Conservation (phyloP, 2,797 vertebrate genomes). For the Rhadinocentrus ornatus region DNA sequence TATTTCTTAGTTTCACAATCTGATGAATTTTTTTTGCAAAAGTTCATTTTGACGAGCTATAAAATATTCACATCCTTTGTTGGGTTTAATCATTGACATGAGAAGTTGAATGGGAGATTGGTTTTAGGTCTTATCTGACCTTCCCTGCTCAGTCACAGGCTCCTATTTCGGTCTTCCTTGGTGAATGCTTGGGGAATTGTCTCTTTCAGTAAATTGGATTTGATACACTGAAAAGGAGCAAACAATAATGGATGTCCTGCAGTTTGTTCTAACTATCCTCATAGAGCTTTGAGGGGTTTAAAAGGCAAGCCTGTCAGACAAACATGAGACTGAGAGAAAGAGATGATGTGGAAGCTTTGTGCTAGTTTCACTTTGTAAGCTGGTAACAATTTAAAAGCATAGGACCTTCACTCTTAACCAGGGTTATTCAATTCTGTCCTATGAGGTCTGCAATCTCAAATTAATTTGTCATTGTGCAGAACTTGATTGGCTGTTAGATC, state of each 20-base stretch:
- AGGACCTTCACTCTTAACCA: background rate
- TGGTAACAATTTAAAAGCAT: too few species aligned
- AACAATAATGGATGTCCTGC: conserved; percentile 74
- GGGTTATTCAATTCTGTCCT: too few species aligned
- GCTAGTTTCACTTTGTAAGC: too few species aligned
- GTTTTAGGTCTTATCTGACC: conserved; percentile 1
- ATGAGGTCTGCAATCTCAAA: too few species aligned
- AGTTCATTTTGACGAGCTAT: conserved; percentile 3
- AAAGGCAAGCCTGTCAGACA: conserved; percentile 26
- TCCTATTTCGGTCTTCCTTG: conserved; percentile 3
- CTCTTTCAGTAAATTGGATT: conserved; percentile 64
- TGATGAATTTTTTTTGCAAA: conserved; percentile 34
- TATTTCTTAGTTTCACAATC: conserved; percentile 35
- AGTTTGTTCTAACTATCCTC: conserved; percentile 40
- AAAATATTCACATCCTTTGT: conserved; percentile 49
- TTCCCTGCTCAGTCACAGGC: background rate
- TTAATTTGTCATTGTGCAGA: too few species aligned
- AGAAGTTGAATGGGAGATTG: conserved; percentile 2
- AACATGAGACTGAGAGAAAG: background rate
- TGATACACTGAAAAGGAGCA: conserved; percentile 60
- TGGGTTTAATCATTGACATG: conserved; percentile 40
- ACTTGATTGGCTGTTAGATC: too few species aligned
- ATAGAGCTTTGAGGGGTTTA: conserved; percentile 15
- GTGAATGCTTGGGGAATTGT: conserved; percentile 32
- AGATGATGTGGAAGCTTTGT: too few species aligned